Conservation (phyloP, 2,113 vertebrate genomes). For the Chloebia gouldiae region DNA sequence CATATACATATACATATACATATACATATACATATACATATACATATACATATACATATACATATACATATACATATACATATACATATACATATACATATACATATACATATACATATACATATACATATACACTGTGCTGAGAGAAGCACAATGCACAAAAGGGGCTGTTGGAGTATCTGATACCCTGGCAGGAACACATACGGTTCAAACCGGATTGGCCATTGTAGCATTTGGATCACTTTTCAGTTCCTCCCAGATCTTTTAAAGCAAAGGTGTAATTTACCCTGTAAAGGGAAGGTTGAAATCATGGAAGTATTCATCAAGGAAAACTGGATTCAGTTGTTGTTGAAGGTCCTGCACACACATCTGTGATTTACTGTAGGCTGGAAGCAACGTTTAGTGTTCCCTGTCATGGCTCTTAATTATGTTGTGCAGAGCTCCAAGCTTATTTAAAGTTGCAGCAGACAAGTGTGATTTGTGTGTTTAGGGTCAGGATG, state of each 20-base stretch:
- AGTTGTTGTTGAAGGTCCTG: not conserved
- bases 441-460: conserved; percentile 1
- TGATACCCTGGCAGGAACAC: not conserved
- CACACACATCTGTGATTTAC: not conserved
- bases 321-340: not conserved
- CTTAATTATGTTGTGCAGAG: conserved; percentile 16
- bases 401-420: not conserved
- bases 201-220: not conserved
- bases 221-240: not conserved
- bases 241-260: not conserved
- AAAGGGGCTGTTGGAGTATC: not conserved
- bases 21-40: no score
- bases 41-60: no score
- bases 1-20: no score
- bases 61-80: no score
- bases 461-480: not conserved
- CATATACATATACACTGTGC: not conserved
- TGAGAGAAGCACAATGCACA: not conserved
- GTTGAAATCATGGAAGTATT: not conserved
- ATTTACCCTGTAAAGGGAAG: not conserved
- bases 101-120: no score
- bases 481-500: not conserved
- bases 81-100: no score
- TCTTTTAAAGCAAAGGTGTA: not conserved
- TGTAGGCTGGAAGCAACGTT: conserved; percentile 1